Percentiles rank a stretch among this genome's conserved stretches.
Evolutionary conservation across 2,113 vertebrate species (phyloP).

Genomic region (Parus major): DNA sequence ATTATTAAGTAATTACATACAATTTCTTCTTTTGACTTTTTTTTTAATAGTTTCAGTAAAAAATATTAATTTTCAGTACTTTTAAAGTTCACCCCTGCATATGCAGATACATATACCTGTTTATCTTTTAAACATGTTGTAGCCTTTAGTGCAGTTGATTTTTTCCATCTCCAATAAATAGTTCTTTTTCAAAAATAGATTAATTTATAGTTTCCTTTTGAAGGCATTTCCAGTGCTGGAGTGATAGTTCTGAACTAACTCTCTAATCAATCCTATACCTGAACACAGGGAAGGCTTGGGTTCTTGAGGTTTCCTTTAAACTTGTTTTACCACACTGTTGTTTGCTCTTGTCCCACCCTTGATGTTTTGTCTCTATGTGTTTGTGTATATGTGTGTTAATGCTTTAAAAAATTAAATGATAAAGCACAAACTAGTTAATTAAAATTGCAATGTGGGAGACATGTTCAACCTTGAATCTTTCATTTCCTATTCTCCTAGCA

Average conservation of each 20-base stretch:
- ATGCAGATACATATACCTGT: neutral
- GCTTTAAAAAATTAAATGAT: neutral
- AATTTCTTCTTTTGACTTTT: neutral
- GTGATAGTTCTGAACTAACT: neutral
- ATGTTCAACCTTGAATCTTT: constrained; percentile 16
- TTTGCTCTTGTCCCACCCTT: neutral
- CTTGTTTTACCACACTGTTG: accelerated
- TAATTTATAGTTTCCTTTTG: neutral
- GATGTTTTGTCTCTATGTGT: neutral
- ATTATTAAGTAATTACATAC: neutral
- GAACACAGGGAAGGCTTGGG: neutral
- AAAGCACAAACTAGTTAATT: neutral
- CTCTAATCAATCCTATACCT: neutral
- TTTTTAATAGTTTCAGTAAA: neutral
- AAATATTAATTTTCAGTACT: neutral
- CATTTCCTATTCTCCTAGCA: neutral
- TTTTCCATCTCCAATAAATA: neutral
- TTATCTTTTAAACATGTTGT: neutral
- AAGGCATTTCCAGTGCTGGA: neutral
- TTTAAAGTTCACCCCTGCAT: neutral
- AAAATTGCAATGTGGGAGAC: neutral
- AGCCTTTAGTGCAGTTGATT: neutral
- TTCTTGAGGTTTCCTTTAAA: neutral
- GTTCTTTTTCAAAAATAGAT: neutral
- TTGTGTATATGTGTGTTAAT: neutral